These are phyloP conservation scores for Pogona vitticeps DNA, from an alignment of 2,113 vertebrate genomes.

Conservation along the genomic window DNA sequence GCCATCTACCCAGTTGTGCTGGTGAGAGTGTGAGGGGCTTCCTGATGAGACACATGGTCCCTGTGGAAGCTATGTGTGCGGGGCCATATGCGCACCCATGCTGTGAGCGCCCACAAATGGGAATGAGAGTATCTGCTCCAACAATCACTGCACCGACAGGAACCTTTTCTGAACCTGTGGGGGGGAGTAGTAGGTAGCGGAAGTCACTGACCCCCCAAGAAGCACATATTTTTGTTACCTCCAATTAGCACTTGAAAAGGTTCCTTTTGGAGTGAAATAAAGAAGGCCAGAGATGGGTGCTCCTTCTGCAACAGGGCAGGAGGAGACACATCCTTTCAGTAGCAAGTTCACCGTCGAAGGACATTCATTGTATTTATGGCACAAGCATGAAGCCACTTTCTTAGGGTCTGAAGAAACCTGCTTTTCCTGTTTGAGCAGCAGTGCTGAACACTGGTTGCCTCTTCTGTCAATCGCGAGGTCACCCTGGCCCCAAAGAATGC, in stretches of 20 bases:
- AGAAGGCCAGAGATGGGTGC: too few species aligned
- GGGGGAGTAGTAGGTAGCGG: background rate
- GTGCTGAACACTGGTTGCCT: background rate
- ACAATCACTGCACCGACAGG: background rate
- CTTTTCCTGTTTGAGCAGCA: background rate
- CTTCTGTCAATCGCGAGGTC: background rate
- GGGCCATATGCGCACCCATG: too few species aligned
- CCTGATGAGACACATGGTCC: background rate
- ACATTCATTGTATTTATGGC: background rate
- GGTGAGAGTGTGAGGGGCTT: slow-evolving; percentile 70
- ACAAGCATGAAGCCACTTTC: background rate
- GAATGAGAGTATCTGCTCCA: background rate
- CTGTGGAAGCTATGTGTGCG: too few species aligned
- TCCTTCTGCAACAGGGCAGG: too few species aligned
- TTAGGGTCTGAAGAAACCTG: background rate
- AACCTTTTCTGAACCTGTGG: background rate
- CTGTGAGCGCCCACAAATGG: too few species aligned
- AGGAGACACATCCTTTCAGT: background rate
- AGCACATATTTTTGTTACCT: too few species aligned
- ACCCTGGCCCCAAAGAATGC: background rate
- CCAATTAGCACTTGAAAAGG: too few species aligned
- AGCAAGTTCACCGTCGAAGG: background rate
- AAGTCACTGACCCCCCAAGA: too few species aligned
- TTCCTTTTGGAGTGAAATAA: background rate
- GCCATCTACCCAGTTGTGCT: slow-evolving; percentile 86